phyloP scores from a whole-genome alignment of 2,888 invertebrate species.

The Mythimna lalbum region DNA sequence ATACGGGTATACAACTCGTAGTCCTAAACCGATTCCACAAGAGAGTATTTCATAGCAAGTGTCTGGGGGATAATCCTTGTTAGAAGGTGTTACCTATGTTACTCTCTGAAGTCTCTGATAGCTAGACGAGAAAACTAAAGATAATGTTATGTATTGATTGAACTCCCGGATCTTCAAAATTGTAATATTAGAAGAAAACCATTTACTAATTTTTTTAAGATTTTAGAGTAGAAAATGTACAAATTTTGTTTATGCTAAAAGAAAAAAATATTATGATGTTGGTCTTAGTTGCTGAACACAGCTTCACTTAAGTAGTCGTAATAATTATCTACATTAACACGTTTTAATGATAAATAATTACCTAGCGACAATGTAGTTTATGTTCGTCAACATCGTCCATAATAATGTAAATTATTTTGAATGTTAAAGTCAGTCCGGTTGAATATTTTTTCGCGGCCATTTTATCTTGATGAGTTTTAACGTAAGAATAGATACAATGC shows the following conservation, averaged over 20 bases:
- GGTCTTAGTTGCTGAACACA: not conserved
- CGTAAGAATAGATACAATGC: not conserved
- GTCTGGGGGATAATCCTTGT: too few species aligned
- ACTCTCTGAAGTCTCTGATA: too few species aligned
- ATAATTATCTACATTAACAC: slow-evolving; percentile 13
- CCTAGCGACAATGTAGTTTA: not conserved
- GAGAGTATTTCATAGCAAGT: too few species aligned
- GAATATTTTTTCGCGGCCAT: not conserved
- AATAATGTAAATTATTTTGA: slow-evolving; percentile 6
- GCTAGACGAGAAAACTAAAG: too few species aligned
- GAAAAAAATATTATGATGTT: not conserved
- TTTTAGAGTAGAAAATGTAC: not conserved
- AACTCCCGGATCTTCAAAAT: too few species aligned
- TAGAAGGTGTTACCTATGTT: too few species aligned
- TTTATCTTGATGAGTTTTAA: not conserved
- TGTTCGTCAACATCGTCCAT: slow-evolving; percentile 13
- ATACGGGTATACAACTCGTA: too few species aligned
- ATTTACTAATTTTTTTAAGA: too few species aligned
- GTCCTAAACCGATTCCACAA: too few species aligned
- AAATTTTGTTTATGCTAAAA: not conserved
- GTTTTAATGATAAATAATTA: slow-evolving; percentile 28
- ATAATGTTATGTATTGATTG: too few species aligned
- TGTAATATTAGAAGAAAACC: too few species aligned
- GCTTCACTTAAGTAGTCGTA: not conserved
- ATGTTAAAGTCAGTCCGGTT: not conserved